These are phyloP conservation scores for Diachrysia chrysitis DNA, from an alignment of 2,888 invertebrate genomes.

Conservation along the genomic window DNA sequence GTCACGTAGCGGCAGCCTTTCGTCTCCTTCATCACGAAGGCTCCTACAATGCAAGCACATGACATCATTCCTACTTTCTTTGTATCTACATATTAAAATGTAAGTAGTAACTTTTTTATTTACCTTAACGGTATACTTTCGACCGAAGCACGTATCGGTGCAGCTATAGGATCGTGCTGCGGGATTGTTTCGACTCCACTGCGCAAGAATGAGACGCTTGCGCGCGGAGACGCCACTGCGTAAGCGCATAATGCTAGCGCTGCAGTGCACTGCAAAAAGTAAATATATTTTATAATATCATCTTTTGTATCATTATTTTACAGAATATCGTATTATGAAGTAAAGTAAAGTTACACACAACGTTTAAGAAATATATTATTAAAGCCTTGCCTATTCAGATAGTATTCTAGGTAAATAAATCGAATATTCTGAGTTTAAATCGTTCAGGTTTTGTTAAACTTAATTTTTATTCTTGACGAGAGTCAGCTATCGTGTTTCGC, in stretches of 20 bases:
- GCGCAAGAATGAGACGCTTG: constrained; percentile 72
- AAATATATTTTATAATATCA: neutral
- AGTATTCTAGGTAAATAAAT: constrained; percentile 1
- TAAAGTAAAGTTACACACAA: too few species aligned
- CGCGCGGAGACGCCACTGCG: constrained; percentile 75
- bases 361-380: too few species aligned
- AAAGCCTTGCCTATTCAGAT: neutral
- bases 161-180: constrained; percentile 77
- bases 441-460: constrained; percentile 28
- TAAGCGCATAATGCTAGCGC: constrained; percentile 70
- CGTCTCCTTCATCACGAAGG: constrained; percentile 80
- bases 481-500: constrained; percentile 71
- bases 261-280: constrained; percentile 70
- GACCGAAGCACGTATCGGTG: constrained; percentile 93
- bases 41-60: constrained; percentile 62
- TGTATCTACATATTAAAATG: constrained; percentile 33
- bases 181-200: constrained; percentile 82
- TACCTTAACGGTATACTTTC: constrained; percentile 91
- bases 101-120: constrained; percentile 36
- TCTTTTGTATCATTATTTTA: neutral
- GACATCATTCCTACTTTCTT: constrained; percentile 28
- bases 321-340: neutral
- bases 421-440: neutral
- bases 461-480: constrained; percentile 59
- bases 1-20: constrained; percentile 91